Conservation (phyloP, 2,113 vertebrate species). For the Podarcis raffonei region DNA sequence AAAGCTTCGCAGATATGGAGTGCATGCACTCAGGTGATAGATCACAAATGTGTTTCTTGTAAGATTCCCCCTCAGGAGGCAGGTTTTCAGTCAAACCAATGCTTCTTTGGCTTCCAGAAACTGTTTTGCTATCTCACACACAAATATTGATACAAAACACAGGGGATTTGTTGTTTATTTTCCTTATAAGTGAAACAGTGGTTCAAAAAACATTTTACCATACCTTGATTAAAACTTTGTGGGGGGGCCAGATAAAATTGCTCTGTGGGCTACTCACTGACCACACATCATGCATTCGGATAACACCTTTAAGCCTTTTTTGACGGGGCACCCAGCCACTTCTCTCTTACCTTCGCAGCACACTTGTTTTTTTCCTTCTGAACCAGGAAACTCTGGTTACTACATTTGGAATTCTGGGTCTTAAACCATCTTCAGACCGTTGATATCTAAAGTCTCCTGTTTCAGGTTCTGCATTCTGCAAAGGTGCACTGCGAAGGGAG, state of each 20-base stretch:
- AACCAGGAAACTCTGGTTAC: not conserved
- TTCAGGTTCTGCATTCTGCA: not conserved
- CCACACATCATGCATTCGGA: not conserved
- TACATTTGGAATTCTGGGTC: not conserved
- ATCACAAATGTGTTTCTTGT: not conserved
- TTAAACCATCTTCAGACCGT: not conserved
- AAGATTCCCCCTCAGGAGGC: not conserved
- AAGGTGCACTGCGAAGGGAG: not conserved
- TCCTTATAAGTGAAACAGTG: not conserved
- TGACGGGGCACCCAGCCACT: not conserved
- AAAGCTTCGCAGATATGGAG: not conserved
- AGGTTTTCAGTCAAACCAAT: no score
- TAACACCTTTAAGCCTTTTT: not conserved
- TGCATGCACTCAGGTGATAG: not conserved
- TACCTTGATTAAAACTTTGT: not conserved
- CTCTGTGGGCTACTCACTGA: not conserved
- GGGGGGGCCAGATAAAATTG: not conserved
- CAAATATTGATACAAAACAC: not conserved
- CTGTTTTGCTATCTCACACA: not conserved
- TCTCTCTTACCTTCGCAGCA: not conserved
- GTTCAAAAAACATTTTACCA: not conserved
- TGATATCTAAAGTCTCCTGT: not conserved
- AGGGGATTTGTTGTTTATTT: not conserved
- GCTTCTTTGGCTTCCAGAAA: not conserved
- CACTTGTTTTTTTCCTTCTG: not conserved